Conservation (phyloP, 2,797 vertebrate genomes). For the Cyclopterus lumpus region DNA sequence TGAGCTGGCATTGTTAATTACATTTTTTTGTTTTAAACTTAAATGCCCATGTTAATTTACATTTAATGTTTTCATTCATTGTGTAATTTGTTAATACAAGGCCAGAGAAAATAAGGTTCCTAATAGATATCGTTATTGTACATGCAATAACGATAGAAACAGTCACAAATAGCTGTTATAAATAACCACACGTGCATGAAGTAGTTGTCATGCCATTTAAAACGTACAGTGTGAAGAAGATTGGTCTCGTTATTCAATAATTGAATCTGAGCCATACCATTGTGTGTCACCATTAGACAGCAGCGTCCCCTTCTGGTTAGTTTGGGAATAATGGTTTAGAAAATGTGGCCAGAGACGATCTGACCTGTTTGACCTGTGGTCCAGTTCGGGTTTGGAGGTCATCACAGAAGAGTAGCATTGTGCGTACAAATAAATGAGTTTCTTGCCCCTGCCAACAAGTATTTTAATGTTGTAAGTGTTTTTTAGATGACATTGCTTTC, state of each 20-base stretch:
- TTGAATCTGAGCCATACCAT: background rate
- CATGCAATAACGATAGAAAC: too few relatives aligned
- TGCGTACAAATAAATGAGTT: background rate
- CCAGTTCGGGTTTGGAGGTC: background rate
- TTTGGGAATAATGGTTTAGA: background rate
- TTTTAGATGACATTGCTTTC: background rate
- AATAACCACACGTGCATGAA: background rate
- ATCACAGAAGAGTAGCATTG: background rate
- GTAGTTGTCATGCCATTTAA: background rate
- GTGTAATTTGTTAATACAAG: background rate
- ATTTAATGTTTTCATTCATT: background rate
- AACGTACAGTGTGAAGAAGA: background rate
- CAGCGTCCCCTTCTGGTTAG: conserved; percentile 68
- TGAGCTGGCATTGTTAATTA: background rate
- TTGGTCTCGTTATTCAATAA: background rate
- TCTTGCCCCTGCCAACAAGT: background rate
- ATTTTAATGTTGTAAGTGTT: background rate
- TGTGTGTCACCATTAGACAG: conserved; percentile 36
- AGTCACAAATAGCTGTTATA: background rate
- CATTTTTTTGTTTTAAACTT: too few relatives aligned
- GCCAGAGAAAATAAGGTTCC: background rate
- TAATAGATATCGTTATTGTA: background rate
- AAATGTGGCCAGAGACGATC: background rate
- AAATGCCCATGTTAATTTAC: fast-evolving
- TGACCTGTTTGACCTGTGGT: background rate